Evolutionary conservation across 2,113 vertebrate species (phyloP).

Genomic region (Ptilorrhoa leucosticta): DNA sequence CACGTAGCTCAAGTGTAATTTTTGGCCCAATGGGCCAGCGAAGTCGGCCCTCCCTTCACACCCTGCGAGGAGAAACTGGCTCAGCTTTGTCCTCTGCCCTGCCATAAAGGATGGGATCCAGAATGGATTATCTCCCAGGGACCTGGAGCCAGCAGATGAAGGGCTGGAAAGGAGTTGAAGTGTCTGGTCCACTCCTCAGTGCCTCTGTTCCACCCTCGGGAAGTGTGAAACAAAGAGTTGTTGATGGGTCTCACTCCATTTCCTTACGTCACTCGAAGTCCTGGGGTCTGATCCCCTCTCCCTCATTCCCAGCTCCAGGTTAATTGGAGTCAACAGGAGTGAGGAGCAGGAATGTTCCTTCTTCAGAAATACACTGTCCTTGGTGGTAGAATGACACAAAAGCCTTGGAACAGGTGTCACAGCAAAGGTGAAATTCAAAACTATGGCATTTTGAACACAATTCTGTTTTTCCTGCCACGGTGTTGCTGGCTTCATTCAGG

Average conservation of each 20-base stretch:
- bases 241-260: not conserved
- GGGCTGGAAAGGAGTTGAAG: not conserved
- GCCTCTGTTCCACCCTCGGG: not conserved
- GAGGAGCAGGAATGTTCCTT: not conserved
- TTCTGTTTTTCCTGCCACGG: not conserved
- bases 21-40: constrained; percentile 8
- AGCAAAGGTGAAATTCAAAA: not conserved
- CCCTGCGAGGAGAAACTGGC: not conserved
- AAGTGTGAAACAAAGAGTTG: not conserved
- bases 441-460: not conserved
- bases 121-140: not conserved
- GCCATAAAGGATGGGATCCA: not conserved
- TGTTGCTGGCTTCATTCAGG: not conserved
- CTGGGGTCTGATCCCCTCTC: not conserved
- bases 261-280: not conserved
- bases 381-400: not conserved
- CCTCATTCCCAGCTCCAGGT: not conserved
- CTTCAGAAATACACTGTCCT: not conserved
- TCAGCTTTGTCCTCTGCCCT: not conserved
- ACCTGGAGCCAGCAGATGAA: not conserved
- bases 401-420: not conserved
- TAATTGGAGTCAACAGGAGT: accelerated
- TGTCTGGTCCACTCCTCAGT: not conserved
- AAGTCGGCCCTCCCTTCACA: not conserved
- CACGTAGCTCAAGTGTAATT: not conserved